Evolutionary conservation across 2,113 vertebrate genomes (phyloP).

Genomic region (Urocitellus parryii): DNA sequence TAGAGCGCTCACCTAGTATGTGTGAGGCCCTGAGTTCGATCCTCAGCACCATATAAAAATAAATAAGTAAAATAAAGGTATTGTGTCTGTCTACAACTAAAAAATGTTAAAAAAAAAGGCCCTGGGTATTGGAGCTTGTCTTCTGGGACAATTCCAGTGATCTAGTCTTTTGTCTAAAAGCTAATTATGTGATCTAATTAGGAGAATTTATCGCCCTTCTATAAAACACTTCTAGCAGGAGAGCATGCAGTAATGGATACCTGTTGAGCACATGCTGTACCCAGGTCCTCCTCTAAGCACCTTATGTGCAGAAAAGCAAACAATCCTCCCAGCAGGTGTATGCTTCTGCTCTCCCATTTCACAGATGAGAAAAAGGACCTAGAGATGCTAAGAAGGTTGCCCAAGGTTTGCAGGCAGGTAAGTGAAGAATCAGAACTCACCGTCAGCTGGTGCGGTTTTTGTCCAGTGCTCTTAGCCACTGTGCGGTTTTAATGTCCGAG

Average conservation of each 20-base stretch:
- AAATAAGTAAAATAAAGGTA: too few relatives aligned
- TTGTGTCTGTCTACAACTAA: too few relatives aligned
- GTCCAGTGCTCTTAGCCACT: neutral
- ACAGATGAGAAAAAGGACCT: neutral
- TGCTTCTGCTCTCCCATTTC: fast-evolving
- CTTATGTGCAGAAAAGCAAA: neutral
- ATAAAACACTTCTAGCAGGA: neutral
- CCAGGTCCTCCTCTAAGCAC: neutral
- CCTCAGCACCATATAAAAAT: too few relatives aligned
- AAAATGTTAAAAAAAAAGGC: neutral
- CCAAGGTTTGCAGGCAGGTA: neutral
- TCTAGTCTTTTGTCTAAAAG: slow-evolving; percentile 28
- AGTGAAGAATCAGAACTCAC: neutral
- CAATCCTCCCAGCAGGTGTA: neutral
- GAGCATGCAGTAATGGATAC: neutral
- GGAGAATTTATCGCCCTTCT: neutral
- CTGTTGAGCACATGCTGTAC: neutral
- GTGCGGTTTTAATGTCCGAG: neutral
- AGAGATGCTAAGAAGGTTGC: neutral
- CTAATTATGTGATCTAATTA: neutral
- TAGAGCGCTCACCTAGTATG: too few relatives aligned
- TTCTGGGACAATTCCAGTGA: neutral
- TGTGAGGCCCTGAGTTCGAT: too few relatives aligned
- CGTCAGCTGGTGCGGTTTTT: neutral
- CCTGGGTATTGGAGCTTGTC: neutral